phyloP scores from a whole-genome alignment of 2,888 invertebrate species.

The Lepidocyrtinus sp. region DNA sequence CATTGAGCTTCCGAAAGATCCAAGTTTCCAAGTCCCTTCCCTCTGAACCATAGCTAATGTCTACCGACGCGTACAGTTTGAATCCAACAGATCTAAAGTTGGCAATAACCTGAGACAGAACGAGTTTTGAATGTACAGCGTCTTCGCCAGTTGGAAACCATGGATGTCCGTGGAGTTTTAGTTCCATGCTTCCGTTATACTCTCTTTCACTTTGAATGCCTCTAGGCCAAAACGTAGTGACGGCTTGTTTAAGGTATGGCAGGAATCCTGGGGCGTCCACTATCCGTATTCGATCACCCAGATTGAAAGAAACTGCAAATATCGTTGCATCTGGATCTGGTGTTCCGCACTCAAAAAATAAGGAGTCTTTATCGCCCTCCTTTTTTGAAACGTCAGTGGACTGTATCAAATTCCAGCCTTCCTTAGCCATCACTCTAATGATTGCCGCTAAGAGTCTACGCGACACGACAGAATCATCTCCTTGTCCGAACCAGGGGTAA shows the following conservation, averaged over 20 bases:
- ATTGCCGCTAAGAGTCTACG: conserved; percentile 27
- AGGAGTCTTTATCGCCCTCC: conserved; percentile 52
- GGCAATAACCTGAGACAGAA: conserved; percentile 43
- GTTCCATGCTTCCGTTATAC: conserved; percentile 39
- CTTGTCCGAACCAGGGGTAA: conserved; percentile 44
- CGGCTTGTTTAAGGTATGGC: conserved; percentile 52
- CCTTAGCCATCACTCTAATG: conserved; percentile 27
- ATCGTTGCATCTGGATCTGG: conserved; percentile 49
- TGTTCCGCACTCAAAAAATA: conserved; percentile 53
- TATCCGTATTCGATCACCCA: conserved; percentile 50
- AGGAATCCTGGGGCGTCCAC: conserved; percentile 47
- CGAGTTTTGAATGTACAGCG: conserved; percentile 25
- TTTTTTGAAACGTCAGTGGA: conserved; percentile 57
- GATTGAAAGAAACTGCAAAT: conserved; percentile 58
- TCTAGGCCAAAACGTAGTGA: conserved; percentile 35
- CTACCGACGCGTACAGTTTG: conserved; percentile 52
- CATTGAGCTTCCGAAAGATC: conserved; percentile 44
- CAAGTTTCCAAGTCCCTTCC: conserved; percentile 46
- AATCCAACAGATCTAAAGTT: conserved; percentile 48
- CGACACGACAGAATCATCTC: conserved; percentile 35
- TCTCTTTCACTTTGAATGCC: conserved; percentile 54
- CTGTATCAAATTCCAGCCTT: conserved; percentile 56
- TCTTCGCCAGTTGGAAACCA: conserved; percentile 39
- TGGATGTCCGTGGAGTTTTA: conserved; percentile 49
- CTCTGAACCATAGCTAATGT: conserved; percentile 29